phyloP scores from a whole-genome alignment of 2,797 vertebrate genomes.

The Basileuterus tristriatus region DNA sequence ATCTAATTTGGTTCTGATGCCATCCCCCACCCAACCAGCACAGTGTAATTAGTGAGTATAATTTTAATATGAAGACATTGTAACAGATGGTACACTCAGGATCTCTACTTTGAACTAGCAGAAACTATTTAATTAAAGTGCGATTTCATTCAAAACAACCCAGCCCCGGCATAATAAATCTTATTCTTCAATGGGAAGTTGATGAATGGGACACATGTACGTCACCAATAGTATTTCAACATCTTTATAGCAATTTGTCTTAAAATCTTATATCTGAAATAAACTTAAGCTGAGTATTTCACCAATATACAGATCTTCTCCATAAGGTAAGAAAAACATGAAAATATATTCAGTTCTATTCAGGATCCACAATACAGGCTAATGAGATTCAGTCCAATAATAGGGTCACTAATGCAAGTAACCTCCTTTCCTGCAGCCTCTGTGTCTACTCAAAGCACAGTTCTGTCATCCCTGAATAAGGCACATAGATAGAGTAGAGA shows the following conservation, averaged over 20 bases:
- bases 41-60: not conserved
- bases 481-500: not conserved
- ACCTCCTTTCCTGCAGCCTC: not conserved
- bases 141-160: not conserved
- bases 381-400: slow-evolving; percentile 1
- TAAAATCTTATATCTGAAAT: not conserved
- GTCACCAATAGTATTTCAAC: not conserved
- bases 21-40: not conserved
- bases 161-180: not conserved
- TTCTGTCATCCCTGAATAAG: not conserved
- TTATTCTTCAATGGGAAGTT: not conserved
- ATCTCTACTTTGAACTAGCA: not conserved
- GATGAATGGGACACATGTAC: not conserved
- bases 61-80: not conserved
- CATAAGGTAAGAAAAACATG: not conserved
- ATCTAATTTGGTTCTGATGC: not conserved
- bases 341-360: not conserved
- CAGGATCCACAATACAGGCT: not conserved
- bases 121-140: not conserved
- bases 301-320: not conserved
- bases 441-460: not conserved
- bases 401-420: not conserved
- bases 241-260: not conserved
- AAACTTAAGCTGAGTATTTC: not conserved
- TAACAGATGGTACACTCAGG: not conserved